Base-by-base conservation (phyloP, 2,888 invertebrate species). In the Andrena marginata region DNA sequence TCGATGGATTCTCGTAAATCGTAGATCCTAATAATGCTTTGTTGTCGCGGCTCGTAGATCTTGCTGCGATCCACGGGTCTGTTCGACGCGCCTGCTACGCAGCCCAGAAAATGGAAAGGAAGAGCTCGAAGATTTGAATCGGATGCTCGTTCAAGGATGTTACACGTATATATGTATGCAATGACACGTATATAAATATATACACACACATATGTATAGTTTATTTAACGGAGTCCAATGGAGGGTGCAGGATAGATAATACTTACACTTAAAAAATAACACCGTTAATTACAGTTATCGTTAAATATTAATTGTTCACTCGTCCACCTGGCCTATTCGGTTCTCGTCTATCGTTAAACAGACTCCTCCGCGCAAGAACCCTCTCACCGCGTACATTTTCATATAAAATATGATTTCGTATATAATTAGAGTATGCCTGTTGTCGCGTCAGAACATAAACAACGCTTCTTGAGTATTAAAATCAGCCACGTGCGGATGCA, bases 401-500 rank as follows among this genome's bases (percentile, higher is more conserved):
- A 42, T 93, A 93, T 92, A 93, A 93, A 93, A 93, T 93, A 92
- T 92, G 86, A 90, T 91, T 91, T 92, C 81, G 81, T 92, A 42
- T 92, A 91, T 82, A 89, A 89, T 89, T 87, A 89, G 79, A 77
- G 69, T 82, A 84, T 73, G 71, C 80, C 87, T 77, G 70, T 79
- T 82, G 87, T 88, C 85, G 82, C 88, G 89, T 89, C 42, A 90
- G 81, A 91, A 91, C 81, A 67, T 89, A 90, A 87, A 91, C 85
- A 88, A 87, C 86, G 62, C 83, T 77, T 84, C 73, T 78, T 84
- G 75, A 63, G 68, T 74, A 65, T 80, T 85, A 84, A 80, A 87
- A 42, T 64, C 70, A 77, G 65, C 77, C 84, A 77, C 74, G 77
- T 80, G 82, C 64, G 54, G 81, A 76, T 75, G 77, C 75, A 82